A percentile compares a stretch with the other conserved stretches of the same genome.
Evolutionary conservation across 2,113 vertebrate genomes (phyloP).

Genomic region (Arothron firmamentum): DNA sequence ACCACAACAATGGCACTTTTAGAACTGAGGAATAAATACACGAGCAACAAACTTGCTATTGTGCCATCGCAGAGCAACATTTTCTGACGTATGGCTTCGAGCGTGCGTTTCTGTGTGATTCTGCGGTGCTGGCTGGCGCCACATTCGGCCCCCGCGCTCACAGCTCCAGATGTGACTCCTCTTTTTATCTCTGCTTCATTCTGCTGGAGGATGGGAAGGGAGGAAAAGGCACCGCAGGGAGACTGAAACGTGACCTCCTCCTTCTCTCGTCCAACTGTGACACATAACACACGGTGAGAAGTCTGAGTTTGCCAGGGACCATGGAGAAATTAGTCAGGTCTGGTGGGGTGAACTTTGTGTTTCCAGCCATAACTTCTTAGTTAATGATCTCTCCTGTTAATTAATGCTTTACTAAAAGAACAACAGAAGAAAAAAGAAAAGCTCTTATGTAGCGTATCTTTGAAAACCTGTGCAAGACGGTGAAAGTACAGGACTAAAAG

Average conservation of each 20-base stretch:
- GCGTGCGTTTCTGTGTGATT: conserved; percentile 24
- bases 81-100: conserved; percentile 15
- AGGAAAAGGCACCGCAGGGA: conserved; percentile 13
- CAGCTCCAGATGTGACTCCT: conserved; percentile 71
- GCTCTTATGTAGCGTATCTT: too few species aligned
- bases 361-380: neutral
- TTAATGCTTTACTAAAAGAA: too few species aligned
- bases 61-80: conserved; percentile 24
- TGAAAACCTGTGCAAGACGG: too few species aligned
- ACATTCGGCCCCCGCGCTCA: conserved; percentile 50
- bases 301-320: conserved; percentile 12
- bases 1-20: too few species aligned
- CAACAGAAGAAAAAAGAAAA: too few species aligned
- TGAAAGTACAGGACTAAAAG: too few species aligned
- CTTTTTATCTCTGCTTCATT: conserved; percentile 19
- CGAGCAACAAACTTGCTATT: conserved; percentile 16
- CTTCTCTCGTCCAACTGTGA: conserved; percentile 13
- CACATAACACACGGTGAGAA: conserved; percentile 25
- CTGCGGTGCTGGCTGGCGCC: conserved; percentile 67
- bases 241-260: conserved; percentile 46
- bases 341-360: neutral
- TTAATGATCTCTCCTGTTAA: too few species aligned
- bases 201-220: conserved; percentile 24
- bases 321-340: neutral
- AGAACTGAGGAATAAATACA: neutral